Evolutionary conservation across 2,888 invertebrate genomes (phyloP), one percentile per base, ranked within the genome.

Genomic region (Drosophila anomelani): DNA sequence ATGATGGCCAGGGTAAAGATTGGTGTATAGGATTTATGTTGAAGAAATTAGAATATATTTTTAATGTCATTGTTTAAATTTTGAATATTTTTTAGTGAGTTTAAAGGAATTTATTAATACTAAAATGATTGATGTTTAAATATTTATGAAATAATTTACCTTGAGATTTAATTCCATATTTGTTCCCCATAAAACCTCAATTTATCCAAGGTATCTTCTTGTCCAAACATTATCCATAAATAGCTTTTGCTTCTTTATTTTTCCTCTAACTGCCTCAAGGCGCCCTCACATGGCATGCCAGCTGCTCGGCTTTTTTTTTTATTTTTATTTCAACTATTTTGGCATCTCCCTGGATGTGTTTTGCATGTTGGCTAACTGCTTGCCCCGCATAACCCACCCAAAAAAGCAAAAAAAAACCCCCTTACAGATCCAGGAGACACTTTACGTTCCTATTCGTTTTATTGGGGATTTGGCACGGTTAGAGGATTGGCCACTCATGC

Each of bases 401-500:
- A 23, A n/a, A 23, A 2, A 17, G 46, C 1, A 32, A 20, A 32
- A 20, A 38, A 26, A 9, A 20, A 20, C 26, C 34, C 15, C 13
- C 20, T 47, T 26, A 17, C 23, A 4, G 23, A 36, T 32, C 74
- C 73, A 32, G 66, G 69, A 64, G 74, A 80, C 75, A 85, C 83
- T 86, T 85, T 77, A 36, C 66, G 36, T 56, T 68, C 55, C 68
- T 66, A 66, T 49, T 66, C 55, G 55, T 66, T 66, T 66, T 66
- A 68, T 68, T 68, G 55, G 66, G 23, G 43, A 55, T 55, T 55
- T 54, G 70, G 80, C 74, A 49, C 59, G 62, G 61, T 61, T 63
- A 61, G 56, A 68, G 77, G 76, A 86, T 82, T 85, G 85, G 90
- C 85, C 88, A 80, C 85, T 77, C 80, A 80, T 81, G 77, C 86